Evolutionary conservation across 2,888 invertebrate species (phyloP).

Genomic region (Matsumyia berberina): DNA sequence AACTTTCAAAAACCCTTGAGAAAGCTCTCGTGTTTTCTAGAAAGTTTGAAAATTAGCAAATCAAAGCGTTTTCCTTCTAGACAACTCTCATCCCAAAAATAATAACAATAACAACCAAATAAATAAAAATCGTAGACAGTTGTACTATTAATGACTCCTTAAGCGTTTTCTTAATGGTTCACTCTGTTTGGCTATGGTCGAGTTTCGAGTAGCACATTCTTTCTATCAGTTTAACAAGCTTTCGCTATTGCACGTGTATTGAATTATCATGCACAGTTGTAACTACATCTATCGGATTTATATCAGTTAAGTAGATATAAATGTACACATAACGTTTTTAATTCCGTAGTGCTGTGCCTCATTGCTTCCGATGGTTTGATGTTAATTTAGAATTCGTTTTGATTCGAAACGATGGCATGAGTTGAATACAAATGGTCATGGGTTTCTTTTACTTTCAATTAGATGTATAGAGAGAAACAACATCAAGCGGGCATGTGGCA

Average conservation of each 20-base stretch:
- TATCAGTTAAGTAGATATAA: conserved; percentile 52
- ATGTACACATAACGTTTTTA: conserved; percentile 56
- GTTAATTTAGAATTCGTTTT: conserved; percentile 67
- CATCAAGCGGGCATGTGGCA: conserved; percentile 53
- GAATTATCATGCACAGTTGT: conserved; percentile 38
- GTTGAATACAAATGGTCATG: conserved; percentile 62
- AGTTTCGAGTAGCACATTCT: conserved; percentile 32
- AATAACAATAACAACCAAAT: background rate
- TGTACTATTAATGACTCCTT: background rate
- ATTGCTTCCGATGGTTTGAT: conserved; percentile 58
- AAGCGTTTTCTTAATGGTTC: background rate
- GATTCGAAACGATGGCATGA: conserved; percentile 35
- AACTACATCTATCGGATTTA: conserved; percentile 62
- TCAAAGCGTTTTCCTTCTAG: too few relatives aligned
- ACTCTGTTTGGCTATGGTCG: conserved; percentile 53
- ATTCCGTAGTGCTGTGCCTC: conserved; percentile 43
- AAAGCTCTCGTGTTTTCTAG: too few relatives aligned
- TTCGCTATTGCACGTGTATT: conserved; percentile 64
- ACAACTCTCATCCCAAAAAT: too few relatives aligned
- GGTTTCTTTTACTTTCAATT: conserved; percentile 66
- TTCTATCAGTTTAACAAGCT: conserved; percentile 51
- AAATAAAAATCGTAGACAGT: background rate
- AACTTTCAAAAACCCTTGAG: too few relatives aligned
- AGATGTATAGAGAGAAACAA: conserved; percentile 43
- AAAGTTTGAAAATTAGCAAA: too few relatives aligned